Percentiles rank a stretch among this genome's conserved stretches.
phyloP scores from a whole-genome alignment of 2,888 invertebrate genomes.

The Cataglyphis rosenhaueri region DNA sequence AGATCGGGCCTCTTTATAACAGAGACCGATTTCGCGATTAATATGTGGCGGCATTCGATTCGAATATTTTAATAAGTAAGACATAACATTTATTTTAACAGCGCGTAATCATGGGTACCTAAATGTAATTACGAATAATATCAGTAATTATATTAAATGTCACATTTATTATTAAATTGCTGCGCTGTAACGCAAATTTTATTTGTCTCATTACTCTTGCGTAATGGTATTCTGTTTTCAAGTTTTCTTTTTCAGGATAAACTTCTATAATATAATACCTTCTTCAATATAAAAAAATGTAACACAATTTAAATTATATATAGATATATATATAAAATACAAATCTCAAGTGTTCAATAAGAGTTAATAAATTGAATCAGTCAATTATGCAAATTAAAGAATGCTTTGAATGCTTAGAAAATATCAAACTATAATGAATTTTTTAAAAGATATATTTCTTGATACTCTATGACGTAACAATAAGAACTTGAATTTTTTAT shows the following conservation, averaged over 20 bases:
- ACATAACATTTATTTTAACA: conserved; percentile 2
- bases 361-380: not conserved
- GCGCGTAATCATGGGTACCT: not conserved
- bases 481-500: not conserved
- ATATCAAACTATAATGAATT: not conserved
- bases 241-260: not conserved
- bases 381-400: not conserved
- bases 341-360: not conserved
- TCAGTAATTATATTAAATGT: not conserved
- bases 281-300: not conserved
- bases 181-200: not conserved
- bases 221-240: not conserved
- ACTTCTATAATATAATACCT: not conserved
- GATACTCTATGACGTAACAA: not conserved
- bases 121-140: not conserved
- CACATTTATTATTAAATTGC: conserved; percentile 1
- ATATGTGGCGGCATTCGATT: not conserved
- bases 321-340: not conserved
- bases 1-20: conserved; percentile 60
- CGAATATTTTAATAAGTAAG: conserved; percentile 5
- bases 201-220: not conserved
- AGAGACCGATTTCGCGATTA: conserved; percentile 5
- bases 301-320: not conserved
- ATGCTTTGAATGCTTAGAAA: not conserved
- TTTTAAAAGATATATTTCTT: not conserved